phyloP scores from a whole-genome alignment of 30 jellyfish, hydroid and myxozoan species.

The Hydra vulgaris region DNA sequence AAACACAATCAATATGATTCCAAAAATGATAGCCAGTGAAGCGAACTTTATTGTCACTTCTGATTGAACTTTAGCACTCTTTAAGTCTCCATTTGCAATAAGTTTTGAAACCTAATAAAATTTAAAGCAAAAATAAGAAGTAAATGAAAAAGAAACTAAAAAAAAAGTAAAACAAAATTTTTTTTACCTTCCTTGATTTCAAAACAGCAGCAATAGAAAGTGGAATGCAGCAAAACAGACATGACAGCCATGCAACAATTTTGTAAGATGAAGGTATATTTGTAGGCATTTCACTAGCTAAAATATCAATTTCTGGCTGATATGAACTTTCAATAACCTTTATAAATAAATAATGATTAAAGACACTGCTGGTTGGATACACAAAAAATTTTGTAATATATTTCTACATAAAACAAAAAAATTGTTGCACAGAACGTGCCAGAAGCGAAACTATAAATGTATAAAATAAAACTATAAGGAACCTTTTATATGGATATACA shows the following conservation, averaged over 20 bases:
- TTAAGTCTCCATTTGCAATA: constrained; percentile 17
- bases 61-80: constrained; percentile 14
- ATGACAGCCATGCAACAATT: constrained; percentile 26
- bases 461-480: no score
- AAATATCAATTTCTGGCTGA: background rate
- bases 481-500: no score
- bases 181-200: constrained; percentile 27
- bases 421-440: no score
- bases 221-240: constrained; percentile 26
- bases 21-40: constrained; percentile 21
- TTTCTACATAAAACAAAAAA: no score
- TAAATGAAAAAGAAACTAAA: background rate
- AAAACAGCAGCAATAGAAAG: constrained; percentile 5
- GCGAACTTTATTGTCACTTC: constrained; percentile 15
- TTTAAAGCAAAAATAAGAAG: background rate
- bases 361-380: no score
- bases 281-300: background rate
- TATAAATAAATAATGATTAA: no score
- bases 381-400: no score
- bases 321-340: background rate
- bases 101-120: constrained; percentile 9
- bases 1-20: background rate
- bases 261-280: background rate
- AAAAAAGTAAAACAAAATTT: background rate
- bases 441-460: no score